Evolutionary conservation across 1,140 invertebrate genomes (phyloP).

Genomic region (Eriosoma lanigerum): DNA sequence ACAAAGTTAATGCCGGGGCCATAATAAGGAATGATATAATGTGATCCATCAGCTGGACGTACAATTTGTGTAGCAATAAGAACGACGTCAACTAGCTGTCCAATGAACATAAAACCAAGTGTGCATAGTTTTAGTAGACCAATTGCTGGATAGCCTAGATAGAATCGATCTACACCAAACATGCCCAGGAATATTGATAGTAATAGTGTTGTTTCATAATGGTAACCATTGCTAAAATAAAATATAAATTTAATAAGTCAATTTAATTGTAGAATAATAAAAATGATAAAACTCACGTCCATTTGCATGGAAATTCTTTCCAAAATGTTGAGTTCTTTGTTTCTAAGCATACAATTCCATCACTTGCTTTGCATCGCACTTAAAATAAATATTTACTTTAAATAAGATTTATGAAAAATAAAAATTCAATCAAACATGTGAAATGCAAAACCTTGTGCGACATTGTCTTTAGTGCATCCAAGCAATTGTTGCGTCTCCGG

Average conservation of each 20-base stretch:
- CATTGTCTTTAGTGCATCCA: slow-evolving; percentile 78
- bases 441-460: slow-evolving; percentile 69
- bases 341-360: slow-evolving; percentile 79
- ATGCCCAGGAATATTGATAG: slow-evolving; percentile 94
- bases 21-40: slow-evolving; percentile 92
- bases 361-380: slow-evolving; percentile 79
- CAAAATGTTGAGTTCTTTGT: slow-evolving; percentile 78
- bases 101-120: slow-evolving; percentile 94
- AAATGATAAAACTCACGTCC: slow-evolving; percentile 76
- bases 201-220: slow-evolving; percentile 86
- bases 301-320: slow-evolving; percentile 83
- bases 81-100: slow-evolving; percentile 91
- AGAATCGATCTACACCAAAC: slow-evolving; percentile 97
- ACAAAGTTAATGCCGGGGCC: slow-evolving; percentile 82
- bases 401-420: too few relatives aligned
- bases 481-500: slow-evolving; percentile 83
- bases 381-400: slow-evolving; percentile 58
- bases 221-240: slow-evolving; percentile 83
- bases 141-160: slow-evolving; percentile 93
- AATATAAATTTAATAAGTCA: too few relatives aligned
- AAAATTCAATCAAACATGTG: not conserved
- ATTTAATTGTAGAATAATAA: too few relatives aligned
- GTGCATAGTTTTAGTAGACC: slow-evolving; percentile 94
- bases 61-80: slow-evolving; percentile 92
- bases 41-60: slow-evolving; percentile 93